Evolutionary conservation across 2,797 vertebrate species (phyloP), one percentile per base, ranked within the genome.

Genomic region (Ctenopoma multispine): DNA sequence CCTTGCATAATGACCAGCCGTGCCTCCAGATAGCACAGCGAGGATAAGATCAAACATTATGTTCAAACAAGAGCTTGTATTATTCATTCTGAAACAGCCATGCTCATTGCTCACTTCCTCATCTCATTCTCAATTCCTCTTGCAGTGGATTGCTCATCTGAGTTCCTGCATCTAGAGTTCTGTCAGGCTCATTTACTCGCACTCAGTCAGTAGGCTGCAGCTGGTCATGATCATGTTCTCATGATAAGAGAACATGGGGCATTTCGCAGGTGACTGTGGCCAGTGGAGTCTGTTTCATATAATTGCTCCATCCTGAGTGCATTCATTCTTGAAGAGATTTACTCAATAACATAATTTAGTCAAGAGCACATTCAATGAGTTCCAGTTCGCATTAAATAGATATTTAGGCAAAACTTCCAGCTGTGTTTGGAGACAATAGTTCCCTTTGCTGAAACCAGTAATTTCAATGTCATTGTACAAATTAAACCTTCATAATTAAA

Each of bases 31-130:
- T 80, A 64, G 82, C 43, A 24, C 82, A 87, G 83, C 74, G 82
- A 70, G 77, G 79, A 89, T 61, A 56, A 91, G 90, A 92, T 92
- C 90, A 91, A 92, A 92, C 87, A 75, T 83, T 77, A 64, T 79
- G 85, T 84, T 90, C 76, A 84, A 89, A 92, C 84, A 84, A 85
- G 82, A 57, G 78, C 56, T 50, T 83, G 49, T 87, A 87, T 91
- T 87, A 89, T 92, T 91, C 78, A 90, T 87, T 51, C 60, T 41
- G 59, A 51, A 76, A 66, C 73, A 76, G 71, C 62, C 53, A 27
- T 11, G 24, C 60, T 79, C 53, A 18, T 76, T 34, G 47, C 64
- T 87, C 63, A 71, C 63, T 82, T 81, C 82, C 79, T 69, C 60
- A 17, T 81, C 63, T 54, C 57, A 63, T 23, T 75, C 81, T 82